A percentile compares a stretch with the other conserved stretches of the same genome.
Evolutionary conservation across 2,888 invertebrate species (phyloP).

Genomic region (Nysson spinosus): DNA sequence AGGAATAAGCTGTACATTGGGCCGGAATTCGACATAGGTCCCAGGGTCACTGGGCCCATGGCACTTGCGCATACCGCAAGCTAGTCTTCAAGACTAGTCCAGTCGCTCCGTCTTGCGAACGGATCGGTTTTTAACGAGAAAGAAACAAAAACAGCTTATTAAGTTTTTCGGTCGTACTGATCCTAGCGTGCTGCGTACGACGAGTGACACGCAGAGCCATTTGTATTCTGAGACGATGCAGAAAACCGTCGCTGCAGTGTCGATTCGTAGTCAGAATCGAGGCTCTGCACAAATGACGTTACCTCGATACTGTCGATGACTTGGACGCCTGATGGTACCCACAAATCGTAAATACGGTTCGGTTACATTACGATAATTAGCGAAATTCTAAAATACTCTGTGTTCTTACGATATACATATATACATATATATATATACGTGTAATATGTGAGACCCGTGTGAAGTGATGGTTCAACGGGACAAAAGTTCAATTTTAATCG

Average conservation of each 20-base stretch:
- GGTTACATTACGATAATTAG: constrained; percentile 17
- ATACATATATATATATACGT: too few species aligned
- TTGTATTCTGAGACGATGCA: neutral
- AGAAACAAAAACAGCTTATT: constrained; percentile 19
- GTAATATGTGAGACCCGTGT: too few species aligned
- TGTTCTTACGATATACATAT: constrained; percentile 24
- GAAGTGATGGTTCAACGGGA: too few species aligned
- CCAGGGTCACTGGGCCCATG: constrained; percentile 75
- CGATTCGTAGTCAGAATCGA: neutral
- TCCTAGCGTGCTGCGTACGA: constrained; percentile 34
- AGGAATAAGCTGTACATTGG: constrained; percentile 51
- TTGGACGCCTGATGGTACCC: neutral
- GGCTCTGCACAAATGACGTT: constrained; percentile 6
- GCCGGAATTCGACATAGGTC: constrained; percentile 67
- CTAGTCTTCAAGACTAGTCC: constrained; percentile 76
- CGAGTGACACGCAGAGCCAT: constrained; percentile 18
- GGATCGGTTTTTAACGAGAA: constrained; percentile 54
- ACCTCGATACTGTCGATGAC: constrained; percentile 13
- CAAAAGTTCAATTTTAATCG: neutral
- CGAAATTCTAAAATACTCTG: constrained; percentile 33
- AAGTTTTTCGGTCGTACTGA: constrained; percentile 37
- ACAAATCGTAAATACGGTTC: neutral
- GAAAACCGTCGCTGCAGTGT: neutral
- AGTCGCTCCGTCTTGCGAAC: constrained; percentile 72
- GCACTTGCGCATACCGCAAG: constrained; percentile 77